These are phyloP conservation scores for Darevskia mixta DNA, from an alignment of 2,797 vertebrate species.

Conservation along the genomic window DNA sequence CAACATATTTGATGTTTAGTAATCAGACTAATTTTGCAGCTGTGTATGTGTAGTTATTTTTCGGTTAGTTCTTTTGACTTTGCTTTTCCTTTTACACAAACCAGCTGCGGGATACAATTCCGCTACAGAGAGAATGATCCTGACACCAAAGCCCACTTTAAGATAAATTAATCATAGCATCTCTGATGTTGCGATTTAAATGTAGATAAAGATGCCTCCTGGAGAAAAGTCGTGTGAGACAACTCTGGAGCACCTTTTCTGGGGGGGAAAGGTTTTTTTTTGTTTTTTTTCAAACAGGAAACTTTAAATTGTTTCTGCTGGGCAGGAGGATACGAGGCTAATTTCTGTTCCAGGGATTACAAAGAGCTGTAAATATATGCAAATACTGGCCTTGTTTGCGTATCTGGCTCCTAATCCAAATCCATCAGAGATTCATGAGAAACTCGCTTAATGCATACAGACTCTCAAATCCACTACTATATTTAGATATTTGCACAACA, in stretches of 20 bases:
- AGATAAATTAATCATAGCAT: slow-evolving; percentile 17
- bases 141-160: not conserved
- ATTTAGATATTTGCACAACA: slow-evolving; percentile 35
- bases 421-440: slow-evolving; percentile 45
- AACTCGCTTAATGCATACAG: slow-evolving; percentile 34
- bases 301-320: slow-evolving; percentile 34
- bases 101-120: not conserved
- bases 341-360: slow-evolving; percentile 47
- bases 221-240: not conserved
- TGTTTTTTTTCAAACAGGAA: slow-evolving; percentile 23
- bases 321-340: slow-evolving; percentile 4
- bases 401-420: slow-evolving; percentile 43
- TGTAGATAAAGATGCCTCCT: not conserved
- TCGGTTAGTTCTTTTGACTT: not conserved
- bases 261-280: not conserved
- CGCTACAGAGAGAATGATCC: not conserved
- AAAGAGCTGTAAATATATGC: slow-evolving; percentile 29
- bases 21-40: not conserved
- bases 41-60: accelerated
- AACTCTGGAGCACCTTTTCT: not conserved
- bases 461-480: slow-evolving; percentile 7
- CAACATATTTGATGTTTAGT: not conserved
- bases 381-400: slow-evolving; percentile 41
- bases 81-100: not conserved
- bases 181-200: slow-evolving; percentile 3